Conservation (phyloP, 2,888 invertebrate genomes). For the Halictus ligatus region DNA sequence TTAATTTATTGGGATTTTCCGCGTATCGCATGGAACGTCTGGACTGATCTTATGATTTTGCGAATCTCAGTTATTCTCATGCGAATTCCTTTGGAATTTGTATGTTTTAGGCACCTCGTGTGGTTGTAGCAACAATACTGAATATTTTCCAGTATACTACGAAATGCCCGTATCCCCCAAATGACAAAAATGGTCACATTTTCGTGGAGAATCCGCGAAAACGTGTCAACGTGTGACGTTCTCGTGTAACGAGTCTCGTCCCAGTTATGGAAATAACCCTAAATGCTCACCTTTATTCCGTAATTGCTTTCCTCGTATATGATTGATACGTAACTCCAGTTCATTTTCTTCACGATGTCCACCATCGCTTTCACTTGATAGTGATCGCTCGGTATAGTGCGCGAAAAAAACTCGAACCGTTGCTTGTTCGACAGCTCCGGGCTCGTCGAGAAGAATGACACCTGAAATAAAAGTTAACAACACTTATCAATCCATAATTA, state of each 20-base stretch:
- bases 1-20: background rate
- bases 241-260: background rate
- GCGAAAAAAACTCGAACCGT: conserved; percentile 96
- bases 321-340: conserved; percentile 97
- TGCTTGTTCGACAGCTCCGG: conserved; percentile 97
- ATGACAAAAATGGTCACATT: background rate
- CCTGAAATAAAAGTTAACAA: conserved; percentile 86
- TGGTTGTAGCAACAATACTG: background rate
- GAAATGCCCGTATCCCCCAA: background rate
- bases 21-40: too few relatives aligned
- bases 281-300: conserved; percentile 92
- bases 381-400: conserved; percentile 97
- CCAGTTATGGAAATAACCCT: background rate
- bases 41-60: too few relatives aligned
- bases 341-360: conserved; percentile 93
- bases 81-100: too few relatives aligned
- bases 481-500: background rate
- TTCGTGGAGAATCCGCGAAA: background rate
- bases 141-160: background rate
- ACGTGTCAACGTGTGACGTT: conserved; percentile 22
- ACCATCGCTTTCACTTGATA: conserved; percentile 98
- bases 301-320: conserved; percentile 98
- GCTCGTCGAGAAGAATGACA: conserved; percentile 97
- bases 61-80: too few relatives aligned
- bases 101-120: background rate